phyloP scores from a whole-genome alignment of 2,888 invertebrate genomes.

The Alentia gelatinosa region DNA sequence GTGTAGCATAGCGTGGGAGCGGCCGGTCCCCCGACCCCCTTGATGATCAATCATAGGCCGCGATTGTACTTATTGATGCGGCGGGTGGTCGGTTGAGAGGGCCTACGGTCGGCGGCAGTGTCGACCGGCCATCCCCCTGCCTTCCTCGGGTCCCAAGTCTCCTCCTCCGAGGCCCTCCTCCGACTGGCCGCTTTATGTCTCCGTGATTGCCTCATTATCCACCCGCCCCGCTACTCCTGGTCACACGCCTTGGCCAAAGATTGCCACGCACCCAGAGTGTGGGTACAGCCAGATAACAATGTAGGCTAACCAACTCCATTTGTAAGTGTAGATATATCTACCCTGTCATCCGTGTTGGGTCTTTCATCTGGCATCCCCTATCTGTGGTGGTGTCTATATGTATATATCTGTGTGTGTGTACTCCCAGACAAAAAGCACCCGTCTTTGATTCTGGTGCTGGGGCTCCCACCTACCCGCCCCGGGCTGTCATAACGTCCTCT shows the following conservation, averaged over 20 bases:
- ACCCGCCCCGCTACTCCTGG: background rate
- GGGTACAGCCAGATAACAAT: background rate
- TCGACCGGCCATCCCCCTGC: constrained; percentile 4
- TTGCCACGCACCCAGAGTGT: too few relatives aligned
- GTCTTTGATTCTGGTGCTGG: background rate
- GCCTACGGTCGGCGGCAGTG: too few relatives aligned
- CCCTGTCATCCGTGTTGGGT: background rate
- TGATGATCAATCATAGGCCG: constrained; percentile 4
- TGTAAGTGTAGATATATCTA: background rate
- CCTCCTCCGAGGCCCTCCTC: background rate
- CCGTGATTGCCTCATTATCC: constrained; percentile 21
- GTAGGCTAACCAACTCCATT: background rate
- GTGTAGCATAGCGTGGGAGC: constrained; percentile 31
- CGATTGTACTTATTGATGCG: constrained; percentile 43
- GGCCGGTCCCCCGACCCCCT: background rate
- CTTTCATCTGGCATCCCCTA: background rate
- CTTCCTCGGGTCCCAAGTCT: background rate
- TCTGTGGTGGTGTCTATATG: background rate
- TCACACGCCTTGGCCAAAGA: background rate
- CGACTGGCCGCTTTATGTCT: background rate
- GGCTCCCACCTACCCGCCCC: background rate
- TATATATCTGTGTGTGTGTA: background rate
- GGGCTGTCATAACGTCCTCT: constrained; percentile 18
- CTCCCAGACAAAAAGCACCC: background rate
- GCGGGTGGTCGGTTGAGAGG: background rate